Conservation (phyloP, 2,797 vertebrate genomes). For the Cynodonichthys magdalenae region DNA sequence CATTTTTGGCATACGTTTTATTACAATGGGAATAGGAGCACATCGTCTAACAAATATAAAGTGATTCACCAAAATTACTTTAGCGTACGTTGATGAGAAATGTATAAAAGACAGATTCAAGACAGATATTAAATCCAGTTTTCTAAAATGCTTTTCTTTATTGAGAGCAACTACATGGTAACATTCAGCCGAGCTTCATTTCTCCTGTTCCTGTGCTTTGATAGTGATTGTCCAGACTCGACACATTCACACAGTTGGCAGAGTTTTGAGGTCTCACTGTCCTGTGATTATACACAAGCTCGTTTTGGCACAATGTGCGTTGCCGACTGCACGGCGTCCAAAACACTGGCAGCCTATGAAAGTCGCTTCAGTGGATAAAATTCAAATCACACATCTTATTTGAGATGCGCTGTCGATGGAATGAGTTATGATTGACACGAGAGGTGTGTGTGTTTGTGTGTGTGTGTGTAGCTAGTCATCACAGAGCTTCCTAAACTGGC, state of each 20-base stretch:
- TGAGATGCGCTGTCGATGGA: constrained; percentile 16
- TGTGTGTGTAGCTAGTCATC: background rate
- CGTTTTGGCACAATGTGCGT: constrained; percentile 40
- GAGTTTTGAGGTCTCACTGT: constrained; percentile 62
- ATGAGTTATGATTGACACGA: constrained; percentile 14
- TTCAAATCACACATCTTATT: constrained; percentile 16
- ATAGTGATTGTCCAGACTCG: constrained; percentile 76
- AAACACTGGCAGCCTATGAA: constrained; percentile 48
- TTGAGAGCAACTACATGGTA: constrained; percentile 65
- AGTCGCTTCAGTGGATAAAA: constrained; percentile 30
- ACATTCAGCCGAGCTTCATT: constrained; percentile 68
- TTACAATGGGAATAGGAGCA: constrained; percentile 81
- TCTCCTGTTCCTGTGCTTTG: constrained; percentile 71
- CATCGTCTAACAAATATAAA: constrained; percentile 78
- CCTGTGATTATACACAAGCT: constrained; percentile 49
- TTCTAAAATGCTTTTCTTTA: constrained; percentile 62
- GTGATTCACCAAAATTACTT: constrained; percentile 72
- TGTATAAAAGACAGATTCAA: constrained; percentile 85
- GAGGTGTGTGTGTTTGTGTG: background rate
- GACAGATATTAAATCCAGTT: constrained; percentile 71
- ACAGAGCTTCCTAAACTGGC: background rate
- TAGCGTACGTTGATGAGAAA: constrained; percentile 75
- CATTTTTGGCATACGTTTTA: constrained; percentile 75
- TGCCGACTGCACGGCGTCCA: constrained; percentile 20
- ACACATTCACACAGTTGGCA: constrained; percentile 63